Conservation (phyloP, 2,797 vertebrate species). For the Notolepis coatsorum region DNA sequence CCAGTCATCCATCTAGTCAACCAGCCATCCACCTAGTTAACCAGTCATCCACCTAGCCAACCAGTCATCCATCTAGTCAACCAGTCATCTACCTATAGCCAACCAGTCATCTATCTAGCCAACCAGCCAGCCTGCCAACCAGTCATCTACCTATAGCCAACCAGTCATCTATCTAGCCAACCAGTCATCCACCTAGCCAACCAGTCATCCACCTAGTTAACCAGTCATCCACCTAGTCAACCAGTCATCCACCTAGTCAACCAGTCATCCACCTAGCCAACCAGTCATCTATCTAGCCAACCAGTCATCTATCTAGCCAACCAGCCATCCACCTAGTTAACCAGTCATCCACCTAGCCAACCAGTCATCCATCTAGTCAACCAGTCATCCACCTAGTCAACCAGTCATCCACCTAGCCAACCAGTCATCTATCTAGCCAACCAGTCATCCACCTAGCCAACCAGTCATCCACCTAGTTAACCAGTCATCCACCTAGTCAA, state of each 20-base stretch:
- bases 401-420: conserved; percentile 1
- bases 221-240: conserved; percentile 4
- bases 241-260: not conserved
- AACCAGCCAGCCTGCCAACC: conserved; percentile 35
- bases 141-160: conserved; percentile 4
- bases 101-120: not conserved
- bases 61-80: not conserved
- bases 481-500: conserved; percentile 4
- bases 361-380: not conserved
- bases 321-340: conserved; percentile 27
- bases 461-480: too few relatives aligned
- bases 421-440: not conserved
- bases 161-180: not conserved
- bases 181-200: too few relatives aligned
- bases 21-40: conserved; percentile 27
- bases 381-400: conserved; percentile 21
- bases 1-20: not conserved
- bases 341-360: conserved; percentile 6
- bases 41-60: conserved; percentile 6
- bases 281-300: conserved; percentile 1
- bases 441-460: too few relatives aligned
- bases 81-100: conserved; percentile 20
- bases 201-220: too few relatives aligned
- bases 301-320: not conserved
- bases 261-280: conserved; percentile 21